These are phyloP conservation scores for Apamea sordens DNA, from an alignment of 2,888 invertebrate species.

Conservation along the genomic window DNA sequence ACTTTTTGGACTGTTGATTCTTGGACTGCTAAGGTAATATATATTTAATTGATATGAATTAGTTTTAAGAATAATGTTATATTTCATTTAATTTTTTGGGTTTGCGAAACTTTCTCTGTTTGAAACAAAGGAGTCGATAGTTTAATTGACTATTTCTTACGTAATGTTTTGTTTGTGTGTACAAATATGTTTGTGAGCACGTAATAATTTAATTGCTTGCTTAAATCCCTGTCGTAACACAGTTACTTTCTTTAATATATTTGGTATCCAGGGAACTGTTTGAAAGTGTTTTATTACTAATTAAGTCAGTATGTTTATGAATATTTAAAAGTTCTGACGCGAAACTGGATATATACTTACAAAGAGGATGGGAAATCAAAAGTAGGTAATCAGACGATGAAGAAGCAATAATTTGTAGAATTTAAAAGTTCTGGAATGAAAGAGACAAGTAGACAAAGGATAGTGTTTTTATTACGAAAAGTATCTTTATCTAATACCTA, in stretches of 20 bases:
- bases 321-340: conserved; percentile 37
- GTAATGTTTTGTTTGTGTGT: conserved; percentile 55
- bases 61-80: conserved; percentile 34
- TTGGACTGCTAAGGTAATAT: conserved; percentile 75
- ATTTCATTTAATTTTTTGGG: conserved; percentile 9
- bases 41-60: conserved; percentile 51
- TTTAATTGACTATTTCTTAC: conserved; percentile 61
- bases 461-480: conserved; percentile 34
- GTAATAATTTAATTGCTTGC: conserved; percentile 58
- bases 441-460: conserved; percentile 56
- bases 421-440: conserved; percentile 24
- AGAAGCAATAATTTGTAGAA: conserved; percentile 11
- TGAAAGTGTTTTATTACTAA: conserved; percentile 40
- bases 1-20: conserved; percentile 75
- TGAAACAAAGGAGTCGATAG: conserved; percentile 58
- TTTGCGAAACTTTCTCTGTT: conserved; percentile 54
- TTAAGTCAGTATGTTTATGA: conserved; percentile 27
- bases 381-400: neutral
- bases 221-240: conserved; percentile 53
- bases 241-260: conserved; percentile 59
- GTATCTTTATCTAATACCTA: conserved; percentile 35
- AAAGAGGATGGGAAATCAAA: conserved; percentile 21
- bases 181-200: conserved; percentile 58
- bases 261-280: conserved; percentile 35
- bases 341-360: neutral